phyloP scores from a whole-genome alignment of 2,797 vertebrate species.

The Antennarius maculatus region DNA sequence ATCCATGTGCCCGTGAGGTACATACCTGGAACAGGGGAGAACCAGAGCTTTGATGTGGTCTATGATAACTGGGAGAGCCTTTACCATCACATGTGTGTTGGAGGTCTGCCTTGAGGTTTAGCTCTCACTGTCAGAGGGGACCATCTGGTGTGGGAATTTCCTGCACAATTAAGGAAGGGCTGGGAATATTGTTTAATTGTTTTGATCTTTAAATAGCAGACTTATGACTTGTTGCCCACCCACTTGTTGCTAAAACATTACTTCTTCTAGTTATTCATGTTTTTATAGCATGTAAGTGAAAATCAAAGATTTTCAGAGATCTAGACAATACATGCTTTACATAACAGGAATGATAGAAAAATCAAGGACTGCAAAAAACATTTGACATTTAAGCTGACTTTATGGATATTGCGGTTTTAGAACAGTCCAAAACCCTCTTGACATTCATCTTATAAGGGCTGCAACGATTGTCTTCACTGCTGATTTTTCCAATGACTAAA shows the following conservation, averaged over 20 bases:
- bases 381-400: neutral
- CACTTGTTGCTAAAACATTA: neutral
- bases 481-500: neutral
- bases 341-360: neutral
- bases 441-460: no score
- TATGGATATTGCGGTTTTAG: neutral
- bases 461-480: neutral
- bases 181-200: neutral
- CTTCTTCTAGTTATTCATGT: neutral
- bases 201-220: neutral
- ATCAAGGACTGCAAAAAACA: neutral
- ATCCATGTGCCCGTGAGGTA: constrained; percentile 64
- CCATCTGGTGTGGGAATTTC: constrained; percentile 71
- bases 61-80: constrained; percentile 53
- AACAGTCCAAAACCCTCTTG: no score
- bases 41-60: constrained; percentile 71
- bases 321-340: no score
- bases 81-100: constrained; percentile 69
- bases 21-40: constrained; percentile 26
- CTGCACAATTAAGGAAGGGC: constrained; percentile 11
- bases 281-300: neutral
- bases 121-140: constrained; percentile 56
- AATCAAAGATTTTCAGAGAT: neutral
- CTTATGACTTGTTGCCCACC: neutral
- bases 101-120: constrained; percentile 61